phyloP scores from a whole-genome alignment of 2,797 vertebrate genomes.

The Channa striata region DNA sequence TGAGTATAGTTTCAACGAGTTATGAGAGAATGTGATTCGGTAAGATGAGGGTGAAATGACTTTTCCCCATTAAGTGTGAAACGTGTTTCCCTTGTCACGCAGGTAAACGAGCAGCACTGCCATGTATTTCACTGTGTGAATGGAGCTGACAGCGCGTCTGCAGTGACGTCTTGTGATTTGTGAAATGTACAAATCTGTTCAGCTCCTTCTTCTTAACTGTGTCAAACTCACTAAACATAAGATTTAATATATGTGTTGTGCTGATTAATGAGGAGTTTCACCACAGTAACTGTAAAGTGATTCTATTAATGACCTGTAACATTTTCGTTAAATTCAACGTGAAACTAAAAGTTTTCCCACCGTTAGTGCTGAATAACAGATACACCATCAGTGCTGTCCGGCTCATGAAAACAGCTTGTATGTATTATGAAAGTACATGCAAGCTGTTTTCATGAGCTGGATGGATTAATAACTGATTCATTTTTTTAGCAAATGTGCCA shows the following conservation, averaged over 20 bases:
- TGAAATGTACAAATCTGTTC: conserved; percentile 5
- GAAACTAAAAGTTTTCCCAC: not conserved
- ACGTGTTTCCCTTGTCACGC: conserved; percentile 30
- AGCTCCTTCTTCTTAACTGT: not conserved
- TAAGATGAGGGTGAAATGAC: conserved; percentile 43
- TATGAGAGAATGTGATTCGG: conserved; percentile 40
- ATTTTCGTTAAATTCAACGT: not conserved
- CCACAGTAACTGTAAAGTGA: not conserved
- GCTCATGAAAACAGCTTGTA: not conserved
- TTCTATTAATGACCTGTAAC: not conserved
- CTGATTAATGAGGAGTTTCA: not conserved
- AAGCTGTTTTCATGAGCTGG: no score
- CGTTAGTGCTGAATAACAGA: not conserved
- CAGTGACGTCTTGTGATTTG: conserved; percentile 16
- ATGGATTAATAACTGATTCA: no score
- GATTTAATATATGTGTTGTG: not conserved
- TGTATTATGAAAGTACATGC: no score
- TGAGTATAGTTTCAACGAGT: conserved; percentile 33
- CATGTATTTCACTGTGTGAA: conserved; percentile 21
- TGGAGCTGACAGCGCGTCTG: conserved; percentile 42
- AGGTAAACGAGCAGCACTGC: conserved; percentile 30
- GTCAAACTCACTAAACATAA: not conserved
- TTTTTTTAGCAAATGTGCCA: not conserved
- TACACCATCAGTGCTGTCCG: not conserved
- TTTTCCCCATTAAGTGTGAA: conserved; percentile 23